These are phyloP conservation scores for Seriola quinqueradiata DNA, from an alignment of 2,113 vertebrate species.

Conservation along the genomic window DNA sequence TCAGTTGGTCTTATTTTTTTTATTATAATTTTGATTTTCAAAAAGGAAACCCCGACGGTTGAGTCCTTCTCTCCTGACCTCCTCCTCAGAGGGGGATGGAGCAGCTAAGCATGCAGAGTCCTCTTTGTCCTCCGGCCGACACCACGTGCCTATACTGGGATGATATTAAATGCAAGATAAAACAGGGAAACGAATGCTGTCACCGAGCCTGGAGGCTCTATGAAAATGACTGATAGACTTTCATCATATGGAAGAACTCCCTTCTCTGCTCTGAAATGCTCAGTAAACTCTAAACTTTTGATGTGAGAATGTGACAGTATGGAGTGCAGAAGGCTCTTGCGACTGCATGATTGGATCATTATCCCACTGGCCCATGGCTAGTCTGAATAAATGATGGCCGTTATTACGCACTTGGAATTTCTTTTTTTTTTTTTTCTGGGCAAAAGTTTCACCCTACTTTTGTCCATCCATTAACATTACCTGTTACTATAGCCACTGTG, in stretches of 20 bases:
- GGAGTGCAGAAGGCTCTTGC: background rate
- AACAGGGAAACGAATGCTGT: constrained; percentile 56
- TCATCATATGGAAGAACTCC: constrained; percentile 53
- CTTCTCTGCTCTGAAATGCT: constrained; percentile 63
- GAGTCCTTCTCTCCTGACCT: constrained; percentile 38
- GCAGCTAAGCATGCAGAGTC: constrained; percentile 2
- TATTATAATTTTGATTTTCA: constrained; percentile 31
- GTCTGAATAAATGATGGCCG: constrained; percentile 36
- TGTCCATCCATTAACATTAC: background rate
- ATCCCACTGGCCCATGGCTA: constrained; percentile 27
- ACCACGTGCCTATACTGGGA: constrained; percentile 50
- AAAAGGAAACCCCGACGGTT: constrained; percentile 13
- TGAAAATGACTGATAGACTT: constrained; percentile 73
- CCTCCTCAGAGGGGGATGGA: constrained; percentile 14
- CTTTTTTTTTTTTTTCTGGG: background rate
- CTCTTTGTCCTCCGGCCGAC: constrained; percentile 17
- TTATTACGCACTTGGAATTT: constrained; percentile 1
- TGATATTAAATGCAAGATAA: constrained; percentile 79
- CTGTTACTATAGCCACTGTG: background rate
- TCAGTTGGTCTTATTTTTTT: constrained; percentile 24
- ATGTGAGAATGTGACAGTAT: constrained; percentile 40
- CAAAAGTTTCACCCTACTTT: background rate
- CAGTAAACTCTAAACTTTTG: constrained; percentile 68
- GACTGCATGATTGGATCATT: constrained; percentile 46
- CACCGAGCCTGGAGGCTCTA: constrained; percentile 53